These are phyloP conservation scores for Holothuria scabra DNA, from an alignment of 53 echinoderm and acorn worm species.

Conservation along the genomic window DNA sequence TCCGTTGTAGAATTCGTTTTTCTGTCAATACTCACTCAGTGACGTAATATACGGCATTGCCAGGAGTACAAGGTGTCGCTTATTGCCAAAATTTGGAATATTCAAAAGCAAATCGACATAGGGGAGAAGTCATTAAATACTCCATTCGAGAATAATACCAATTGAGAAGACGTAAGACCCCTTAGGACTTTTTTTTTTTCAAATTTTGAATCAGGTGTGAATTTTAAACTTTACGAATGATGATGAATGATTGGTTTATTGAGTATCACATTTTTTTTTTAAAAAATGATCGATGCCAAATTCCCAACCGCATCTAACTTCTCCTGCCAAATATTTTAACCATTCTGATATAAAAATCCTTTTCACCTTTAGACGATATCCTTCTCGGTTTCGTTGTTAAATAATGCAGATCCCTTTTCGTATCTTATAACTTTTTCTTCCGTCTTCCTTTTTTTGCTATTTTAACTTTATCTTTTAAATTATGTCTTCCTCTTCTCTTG, in stretches of 20 bases:
- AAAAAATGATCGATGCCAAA: slow-evolving; percentile 36
- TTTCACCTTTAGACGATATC: slow-evolving; percentile 17
- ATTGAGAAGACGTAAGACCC: too few relatives aligned
- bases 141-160: too few relatives aligned
- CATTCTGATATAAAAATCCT: not conserved
- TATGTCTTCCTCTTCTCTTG: not conserved
- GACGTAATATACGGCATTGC: too few relatives aligned
- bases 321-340: slow-evolving; percentile 11
- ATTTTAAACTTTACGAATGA: slow-evolving; percentile 25
- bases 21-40: too few relatives aligned
- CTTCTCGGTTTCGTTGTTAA: slow-evolving; percentile 12
- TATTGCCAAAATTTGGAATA: too few relatives aligned
- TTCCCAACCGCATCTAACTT: slow-evolving; percentile 16
- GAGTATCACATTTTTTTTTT: slow-evolving; percentile 3
- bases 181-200: too few relatives aligned
- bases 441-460: not conserved
- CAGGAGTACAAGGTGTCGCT: too few relatives aligned
- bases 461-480: not conserved
- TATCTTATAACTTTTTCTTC: not conserved
- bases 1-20: too few relatives aligned
- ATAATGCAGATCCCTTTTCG: slow-evolving; percentile 21
- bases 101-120: too few relatives aligned
- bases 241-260: slow-evolving; percentile 18
- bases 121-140: too few relatives aligned
- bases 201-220: slow-evolving; percentile 18